Evolutionary conservation across 2,113 vertebrate species (phyloP).

Genomic region (Narcine bancroftii): DNA sequence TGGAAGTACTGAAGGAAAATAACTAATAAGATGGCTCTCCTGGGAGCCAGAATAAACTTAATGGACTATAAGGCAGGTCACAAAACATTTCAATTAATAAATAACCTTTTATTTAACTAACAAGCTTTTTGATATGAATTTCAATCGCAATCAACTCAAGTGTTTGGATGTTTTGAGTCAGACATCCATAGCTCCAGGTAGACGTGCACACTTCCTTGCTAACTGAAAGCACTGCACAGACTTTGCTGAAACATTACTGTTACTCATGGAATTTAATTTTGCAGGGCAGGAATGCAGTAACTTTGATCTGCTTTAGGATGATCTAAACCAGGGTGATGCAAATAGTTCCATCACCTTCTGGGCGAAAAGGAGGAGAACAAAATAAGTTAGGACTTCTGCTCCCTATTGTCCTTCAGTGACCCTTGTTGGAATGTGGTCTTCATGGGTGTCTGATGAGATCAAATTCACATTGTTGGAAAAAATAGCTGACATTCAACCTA

Average conservation of each 20-base stretch:
- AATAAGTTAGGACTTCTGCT: not conserved
- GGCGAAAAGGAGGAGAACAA: not conserved
- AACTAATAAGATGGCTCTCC: no score
- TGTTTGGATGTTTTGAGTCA: not conserved
- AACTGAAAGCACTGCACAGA: not conserved
- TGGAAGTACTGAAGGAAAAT: no score
- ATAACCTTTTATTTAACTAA: no score
- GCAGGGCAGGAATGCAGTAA: not conserved
- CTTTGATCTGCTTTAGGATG: not conserved
- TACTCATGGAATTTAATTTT: not conserved
- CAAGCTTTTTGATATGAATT: not conserved
- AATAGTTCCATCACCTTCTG: not conserved
- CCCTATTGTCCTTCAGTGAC: not conserved
- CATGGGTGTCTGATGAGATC: not conserved
- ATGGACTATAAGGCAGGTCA: no score
- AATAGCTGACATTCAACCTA: not conserved
- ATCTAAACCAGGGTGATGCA: slow-evolving; percentile 11
- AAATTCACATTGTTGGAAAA: not conserved
- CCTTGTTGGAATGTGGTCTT: not conserved
- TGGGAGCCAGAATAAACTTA: no score
- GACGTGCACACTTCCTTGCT: not conserved
- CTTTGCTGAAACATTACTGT: not conserved
- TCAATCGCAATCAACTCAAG: not conserved
- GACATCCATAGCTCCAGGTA: not conserved
- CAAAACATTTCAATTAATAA: not conserved